Base-by-base conservation (phyloP, 1,140 invertebrate species). In the Tetramorium alpestre region DNA sequence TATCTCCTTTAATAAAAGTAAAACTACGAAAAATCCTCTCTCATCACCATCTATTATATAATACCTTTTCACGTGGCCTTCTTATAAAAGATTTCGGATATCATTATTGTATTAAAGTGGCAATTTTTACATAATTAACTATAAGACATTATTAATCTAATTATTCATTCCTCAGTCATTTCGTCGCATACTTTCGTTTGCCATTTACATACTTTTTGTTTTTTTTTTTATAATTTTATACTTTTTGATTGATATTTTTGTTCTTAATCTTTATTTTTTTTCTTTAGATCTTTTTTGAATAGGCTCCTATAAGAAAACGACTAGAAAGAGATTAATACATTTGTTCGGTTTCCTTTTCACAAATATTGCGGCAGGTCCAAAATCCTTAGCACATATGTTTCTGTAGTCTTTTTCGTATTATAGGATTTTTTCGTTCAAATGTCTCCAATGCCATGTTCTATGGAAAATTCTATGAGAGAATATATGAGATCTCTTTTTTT, bases 1-100 rank as follows among this genome's bases (percentile, higher is more conserved):
- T 67, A 81, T 80, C 77, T 38, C 22, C 25, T 56, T 41, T 47
- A 44, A 18, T 38, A 54, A 41, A 64, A 65, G 28, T 51, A 49
- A 38, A 75, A 75, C n/a, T 41, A n/a, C 28, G 56, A 64, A 47
- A 28, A 65, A 65, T 51, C 28, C 11, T 69, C 38, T 41, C 13
- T 80, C 44, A 18, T 67, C 60, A 65, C 25, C 25, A 1, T 38
- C 8, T 33, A 54, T 69, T 69, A 81, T 54, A 28, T 47, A 62
- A 64, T 58, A 10, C 47, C 41, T 58, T 25, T 76, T 41, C 33
- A 25, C 18, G 28, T 33, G 54, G 8, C 5, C 11, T 8, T 16
- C 11, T 41, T 73, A 6, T 54, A 41, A 73, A 73, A 41, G 28
- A 56, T 44, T 76, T 76, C 0, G 38, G 5, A 60, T 41, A 60